Conservation (phyloP, 2,888 invertebrate species). For the Drosophila greeni region DNA sequence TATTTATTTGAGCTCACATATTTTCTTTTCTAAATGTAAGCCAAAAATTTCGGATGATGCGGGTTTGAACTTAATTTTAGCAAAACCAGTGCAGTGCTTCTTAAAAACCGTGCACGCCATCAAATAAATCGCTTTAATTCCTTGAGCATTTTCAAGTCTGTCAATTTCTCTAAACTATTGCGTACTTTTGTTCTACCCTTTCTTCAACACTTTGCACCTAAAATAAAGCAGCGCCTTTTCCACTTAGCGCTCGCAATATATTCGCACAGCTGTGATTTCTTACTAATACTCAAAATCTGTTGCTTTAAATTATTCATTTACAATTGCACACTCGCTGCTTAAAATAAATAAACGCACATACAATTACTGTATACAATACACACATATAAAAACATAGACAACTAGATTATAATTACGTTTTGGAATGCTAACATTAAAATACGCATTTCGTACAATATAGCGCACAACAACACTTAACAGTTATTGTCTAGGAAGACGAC, state of each 20-base stretch:
- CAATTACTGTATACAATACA: conserved; percentile 39
- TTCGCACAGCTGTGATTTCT: conserved; percentile 7
- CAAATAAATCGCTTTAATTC: conserved; percentile 4
- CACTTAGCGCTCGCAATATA: conserved; percentile 21
- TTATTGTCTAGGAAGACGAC: conserved; percentile 77
- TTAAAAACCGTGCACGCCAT: neutral
- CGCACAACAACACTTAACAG: conserved; percentile 63
- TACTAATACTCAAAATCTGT: conserved; percentile 37
- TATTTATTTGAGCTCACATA: conserved; percentile 4
- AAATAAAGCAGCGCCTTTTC: neutral
- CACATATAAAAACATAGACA: conserved; percentile 55
- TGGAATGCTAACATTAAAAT: conserved; percentile 66
- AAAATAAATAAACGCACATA: conserved; percentile 63
- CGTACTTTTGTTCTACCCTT: neutral
- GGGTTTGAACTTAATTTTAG: neutral
- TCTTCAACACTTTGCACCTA: neutral
- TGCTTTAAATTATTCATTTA: conserved; percentile 43
- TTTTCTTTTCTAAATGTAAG: conserved; percentile 1
- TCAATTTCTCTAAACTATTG: conserved; percentile 5
- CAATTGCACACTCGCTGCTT: conserved; percentile 65
- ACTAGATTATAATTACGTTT: conserved; percentile 61
- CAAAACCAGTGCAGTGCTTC: neutral
- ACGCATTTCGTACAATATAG: conserved; percentile 46
- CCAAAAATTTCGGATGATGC: neutral
- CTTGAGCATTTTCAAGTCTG: conserved; percentile 11